Percentiles rank a stretch among this genome's conserved stretches.
phyloP scores from a whole-genome alignment of 2,888 invertebrate genomes.

The Alcis repandata region DNA sequence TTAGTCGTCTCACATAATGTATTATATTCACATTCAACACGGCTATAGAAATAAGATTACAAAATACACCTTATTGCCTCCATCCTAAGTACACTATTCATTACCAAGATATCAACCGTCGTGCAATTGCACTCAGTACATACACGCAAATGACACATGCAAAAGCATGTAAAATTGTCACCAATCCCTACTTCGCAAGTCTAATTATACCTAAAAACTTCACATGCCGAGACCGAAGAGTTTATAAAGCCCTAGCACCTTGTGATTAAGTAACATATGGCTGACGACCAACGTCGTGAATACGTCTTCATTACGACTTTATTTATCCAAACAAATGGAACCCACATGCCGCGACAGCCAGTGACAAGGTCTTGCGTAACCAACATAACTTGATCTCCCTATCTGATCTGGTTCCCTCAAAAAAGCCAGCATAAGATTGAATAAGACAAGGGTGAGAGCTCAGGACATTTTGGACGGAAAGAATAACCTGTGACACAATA shows the following conservation, averaged over 20 bases:
- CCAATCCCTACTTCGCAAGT: constrained; percentile 32
- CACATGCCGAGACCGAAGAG: constrained; percentile 29
- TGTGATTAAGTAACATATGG: constrained; percentile 67
- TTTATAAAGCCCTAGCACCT: constrained; percentile 36
- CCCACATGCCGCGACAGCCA: constrained; percentile 79
- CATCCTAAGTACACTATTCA: too few species aligned
- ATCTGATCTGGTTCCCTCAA: not conserved
- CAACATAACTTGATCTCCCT: constrained; percentile 52
- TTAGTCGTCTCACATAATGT: too few species aligned
- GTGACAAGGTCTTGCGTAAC: constrained; percentile 75
- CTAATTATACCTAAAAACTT: constrained; percentile 23
- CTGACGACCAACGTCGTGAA: constrained; percentile 58
- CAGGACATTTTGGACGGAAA: constrained; percentile 51
- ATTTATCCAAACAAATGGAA: constrained; percentile 82
- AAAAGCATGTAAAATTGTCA: constrained; percentile 27
- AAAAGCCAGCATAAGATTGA: constrained; percentile 7
- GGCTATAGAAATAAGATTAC: too few species aligned
- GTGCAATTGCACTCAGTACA: constrained; percentile 2
- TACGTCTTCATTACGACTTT: constrained; percentile 76
- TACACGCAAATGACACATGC: constrained; percentile 1
- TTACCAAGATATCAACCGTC: not conserved
- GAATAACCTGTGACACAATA: constrained; percentile 79
- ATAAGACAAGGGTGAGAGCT: constrained; percentile 45
- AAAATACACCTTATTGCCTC: too few species aligned
- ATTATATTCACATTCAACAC: too few species aligned